Evolutionary conservation across 2,113 vertebrate genomes (phyloP), one percentile per base, ranked within the genome.

Genomic region (Gallinago jamesoni): DNA sequence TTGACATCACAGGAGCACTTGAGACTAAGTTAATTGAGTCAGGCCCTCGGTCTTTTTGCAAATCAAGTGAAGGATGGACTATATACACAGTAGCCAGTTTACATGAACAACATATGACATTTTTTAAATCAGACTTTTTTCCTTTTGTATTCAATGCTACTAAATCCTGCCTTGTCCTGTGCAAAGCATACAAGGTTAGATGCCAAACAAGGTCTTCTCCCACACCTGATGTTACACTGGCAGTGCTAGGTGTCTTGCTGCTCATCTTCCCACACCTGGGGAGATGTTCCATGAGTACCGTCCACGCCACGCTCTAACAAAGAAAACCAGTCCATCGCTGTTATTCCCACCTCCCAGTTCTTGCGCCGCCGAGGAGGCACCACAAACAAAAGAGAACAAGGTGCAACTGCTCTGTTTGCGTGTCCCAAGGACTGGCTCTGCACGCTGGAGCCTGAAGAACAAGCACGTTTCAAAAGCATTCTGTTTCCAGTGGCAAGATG

Each of bases 401-500:
- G 7, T 2, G 30, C 28, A 79, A 91, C 30, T 37, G 50, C 50
- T 87, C 76, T 2, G 12, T 43, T n/a, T 27, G 72, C 3, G 1
- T 55, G 84, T 79, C 84, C 89, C 1, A 2, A 79, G 74, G 81
- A 79, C 84, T 14, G 62, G 84, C 62, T 84, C 69, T 75, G 68
- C 73, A 82, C 20, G 0, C 64, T 28, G 57, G 62, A n/a, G 89
- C 77, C 81, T 80, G 57, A 73, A 76, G 95, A 94, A 89, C 41
- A 47, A 56, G 91, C 86, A 85, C 69, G 41, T 28, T 94, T 92
- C 90, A 91, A 87, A 87, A 89, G 87, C 62, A 63, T 93, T 79
- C 82, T 78, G 67, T 76, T 94, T 96, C 96, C 95, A 95, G 95
- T 79, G 93, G 96, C 70, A 91, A 85, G 84, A 94, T 35, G 91